Percentiles rank a stretch among this genome's conserved stretches.
phyloP scores from a whole-genome alignment of 2,113 vertebrate species.

The Albula glossodonta region DNA sequence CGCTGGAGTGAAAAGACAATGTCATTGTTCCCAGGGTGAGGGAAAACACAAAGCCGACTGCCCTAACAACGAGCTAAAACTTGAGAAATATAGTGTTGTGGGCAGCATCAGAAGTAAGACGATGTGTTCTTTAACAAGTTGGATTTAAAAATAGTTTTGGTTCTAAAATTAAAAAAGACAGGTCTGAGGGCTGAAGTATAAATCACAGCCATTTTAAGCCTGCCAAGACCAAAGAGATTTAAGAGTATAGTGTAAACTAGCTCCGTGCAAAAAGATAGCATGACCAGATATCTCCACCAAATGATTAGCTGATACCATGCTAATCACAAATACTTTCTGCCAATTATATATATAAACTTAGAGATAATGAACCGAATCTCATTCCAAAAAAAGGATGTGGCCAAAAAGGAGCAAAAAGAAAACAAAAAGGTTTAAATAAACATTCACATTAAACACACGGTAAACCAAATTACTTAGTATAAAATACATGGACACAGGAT shows the following conservation, averaged over 20 bases:
- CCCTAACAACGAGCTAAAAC: neutral
- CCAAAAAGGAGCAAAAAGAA: neutral
- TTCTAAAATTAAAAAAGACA: neutral
- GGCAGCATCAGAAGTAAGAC: neutral
- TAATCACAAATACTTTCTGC: neutral
- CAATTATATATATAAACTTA: neutral
- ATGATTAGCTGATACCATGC: neutral
- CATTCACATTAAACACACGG: neutral
- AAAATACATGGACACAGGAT: no score
- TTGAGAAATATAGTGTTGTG: neutral
- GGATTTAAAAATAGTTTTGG: neutral
- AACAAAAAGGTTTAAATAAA: neutral
- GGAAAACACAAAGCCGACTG: constrained; percentile 52
- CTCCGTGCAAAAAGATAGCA: neutral
- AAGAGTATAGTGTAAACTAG: neutral
- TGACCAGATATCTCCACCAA: neutral
- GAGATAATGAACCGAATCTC: neutral
- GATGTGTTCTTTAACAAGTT: neutral
- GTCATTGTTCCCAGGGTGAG: constrained; percentile 56
- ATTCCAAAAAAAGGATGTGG: neutral
- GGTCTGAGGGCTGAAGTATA: neutral
- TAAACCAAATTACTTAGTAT: no score
- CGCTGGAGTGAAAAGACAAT: constrained; percentile 67
- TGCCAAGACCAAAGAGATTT: neutral
- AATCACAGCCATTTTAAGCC: neutral